These are phyloP conservation scores for Zophobas atratus DNA, from an alignment of 1,140 invertebrate genomes.

Conservation along the genomic window DNA sequence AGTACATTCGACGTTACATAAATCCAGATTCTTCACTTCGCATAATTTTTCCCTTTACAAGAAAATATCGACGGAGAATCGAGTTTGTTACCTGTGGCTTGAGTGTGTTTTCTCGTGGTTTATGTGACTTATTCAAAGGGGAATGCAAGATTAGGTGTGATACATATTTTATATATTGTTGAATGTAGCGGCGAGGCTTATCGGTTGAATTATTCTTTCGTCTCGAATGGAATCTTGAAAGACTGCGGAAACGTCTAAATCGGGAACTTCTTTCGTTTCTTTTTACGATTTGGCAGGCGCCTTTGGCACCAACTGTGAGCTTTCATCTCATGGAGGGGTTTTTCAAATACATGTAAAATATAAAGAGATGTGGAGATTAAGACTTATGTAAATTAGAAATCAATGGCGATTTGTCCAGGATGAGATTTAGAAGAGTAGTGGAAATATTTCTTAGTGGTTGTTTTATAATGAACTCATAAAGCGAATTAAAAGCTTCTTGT, in stretches of 20 bases:
- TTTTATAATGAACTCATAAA: no score
- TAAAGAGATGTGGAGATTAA: no score
- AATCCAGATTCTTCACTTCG: no score
- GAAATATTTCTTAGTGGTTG: no score
- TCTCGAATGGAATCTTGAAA: slow-evolving; percentile 11
- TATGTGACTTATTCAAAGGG: slow-evolving; percentile 11
- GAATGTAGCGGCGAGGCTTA: not conserved
- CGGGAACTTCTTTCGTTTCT: slow-evolving; percentile 5
- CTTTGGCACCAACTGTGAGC: not conserved
- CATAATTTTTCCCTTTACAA: not conserved
- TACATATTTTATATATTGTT: slow-evolving; percentile 13
- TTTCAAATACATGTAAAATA: no score
- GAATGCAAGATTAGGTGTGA: slow-evolving; percentile 11
- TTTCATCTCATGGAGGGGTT: not conserved
- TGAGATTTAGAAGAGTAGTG: no score
- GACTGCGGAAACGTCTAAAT: slow-evolving; percentile 13
- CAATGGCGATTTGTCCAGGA: no score
- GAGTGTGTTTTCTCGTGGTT: not conserved
- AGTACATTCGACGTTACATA: no score
- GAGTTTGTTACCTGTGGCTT: not conserved
- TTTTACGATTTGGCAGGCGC: not conserved
- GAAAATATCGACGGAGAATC: not conserved
- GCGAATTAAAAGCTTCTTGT: no score
- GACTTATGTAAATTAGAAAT: no score
- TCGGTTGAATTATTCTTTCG: slow-evolving; percentile 14